Base-by-base conservation (phyloP, 1,140 invertebrate species). In the Acromyrmex echinatior region DNA sequence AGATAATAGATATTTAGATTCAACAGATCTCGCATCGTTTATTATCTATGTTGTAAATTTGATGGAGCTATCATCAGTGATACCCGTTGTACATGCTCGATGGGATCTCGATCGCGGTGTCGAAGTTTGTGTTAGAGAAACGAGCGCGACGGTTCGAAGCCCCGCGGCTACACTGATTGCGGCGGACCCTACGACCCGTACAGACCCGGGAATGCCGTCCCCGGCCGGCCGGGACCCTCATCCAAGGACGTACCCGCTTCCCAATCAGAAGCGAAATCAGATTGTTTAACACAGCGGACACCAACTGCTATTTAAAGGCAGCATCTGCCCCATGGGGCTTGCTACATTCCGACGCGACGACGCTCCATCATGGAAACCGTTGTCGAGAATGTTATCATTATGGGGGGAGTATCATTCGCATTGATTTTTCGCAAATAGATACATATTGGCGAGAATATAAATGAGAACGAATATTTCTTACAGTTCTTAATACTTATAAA, bases 241-340 rank as follows among this genome's bases (percentile, higher is more conserved):
- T 82, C 89, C 89, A 82, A 89, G 86, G 71, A 58, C 81, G 85
- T 86, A 63, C 87, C 91, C 92, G 89, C 87, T 92, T 93, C 89
- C 90, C 93, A 95, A 95, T 94, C 94, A 94, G 88, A 89, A 87
- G 86, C 90, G 88, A 93, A 94, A 94, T 94, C 92, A 92, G 93
- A 95, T 95, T 95, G 93, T 93, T 94, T 94, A 93, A 93, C 92
- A 93, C 92, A 93, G 92, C 93, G 93, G 92, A 93, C 93, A 92
- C 93, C 94, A 93, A 94, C 94, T 94, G 94, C 93, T 93, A 94
- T 93, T 94, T 94, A 94, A 92, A 89, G 82, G 81, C 86, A 88
- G 92, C 93, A 94, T 94, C 93, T 94, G 94, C 87, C 90, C 66
- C 60, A 62, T 71, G 88, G 28, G 73, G 56, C 56, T 73, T 25